Conservation (phyloP, 2,797 vertebrate species). For the Odontamblyopus rebecca region DNA sequence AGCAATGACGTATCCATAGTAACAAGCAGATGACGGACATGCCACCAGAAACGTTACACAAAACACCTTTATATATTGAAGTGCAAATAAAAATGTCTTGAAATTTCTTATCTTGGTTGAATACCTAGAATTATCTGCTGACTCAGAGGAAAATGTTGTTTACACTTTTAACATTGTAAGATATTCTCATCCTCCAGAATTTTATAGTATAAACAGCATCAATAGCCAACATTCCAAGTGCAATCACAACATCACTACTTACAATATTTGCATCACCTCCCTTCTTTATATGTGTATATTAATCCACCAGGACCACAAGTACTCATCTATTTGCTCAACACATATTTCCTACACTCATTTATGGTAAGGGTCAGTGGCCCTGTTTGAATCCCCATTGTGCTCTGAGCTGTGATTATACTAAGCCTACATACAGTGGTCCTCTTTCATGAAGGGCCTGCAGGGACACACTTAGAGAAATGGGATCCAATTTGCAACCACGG, state of each 20-base stretch:
- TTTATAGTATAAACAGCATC: too few species aligned
- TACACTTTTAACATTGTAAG: too few species aligned
- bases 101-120: too few species aligned
- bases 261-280: conserved; percentile 9
- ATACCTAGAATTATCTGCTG: too few species aligned
- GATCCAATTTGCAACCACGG: conserved; percentile 51
- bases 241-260: too few species aligned
- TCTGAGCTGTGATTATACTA: conserved; percentile 31
- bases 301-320: neutral
- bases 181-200: too few species aligned
- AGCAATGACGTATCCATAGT: too few species aligned
- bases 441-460: conserved; percentile 38
- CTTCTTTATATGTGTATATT: neutral
- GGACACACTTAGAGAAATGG: conserved; percentile 54
- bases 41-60: too few species aligned
- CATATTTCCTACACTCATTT: conserved; percentile 2
- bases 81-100: too few species aligned
- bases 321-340: conserved; percentile 11
- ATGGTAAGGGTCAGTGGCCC: conserved; percentile 5
- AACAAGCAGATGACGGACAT: too few species aligned
- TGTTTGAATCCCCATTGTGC: conserved; percentile 26
- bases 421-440: conserved; percentile 39
- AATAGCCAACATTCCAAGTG: too few species aligned
- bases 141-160: too few species aligned
- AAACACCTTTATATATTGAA: neutral